Evolutionary conservation across 1,140 invertebrate species (phyloP).

Genomic region (Magallana gigas): DNA sequence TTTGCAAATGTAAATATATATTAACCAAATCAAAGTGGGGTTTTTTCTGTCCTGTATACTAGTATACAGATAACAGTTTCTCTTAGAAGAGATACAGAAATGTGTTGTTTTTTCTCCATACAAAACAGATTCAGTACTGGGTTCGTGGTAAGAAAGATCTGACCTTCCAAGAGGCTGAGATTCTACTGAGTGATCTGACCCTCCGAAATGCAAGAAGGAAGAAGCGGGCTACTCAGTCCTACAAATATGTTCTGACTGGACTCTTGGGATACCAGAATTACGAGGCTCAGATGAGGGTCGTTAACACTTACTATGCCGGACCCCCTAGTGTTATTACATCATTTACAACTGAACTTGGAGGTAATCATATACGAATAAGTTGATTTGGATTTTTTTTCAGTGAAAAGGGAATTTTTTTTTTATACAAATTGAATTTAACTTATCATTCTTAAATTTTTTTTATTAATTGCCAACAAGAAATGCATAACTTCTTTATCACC

Average conservation of each 20-base stretch:
- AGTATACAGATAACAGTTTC: too few species aligned
- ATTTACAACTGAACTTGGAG: constrained; percentile 63
- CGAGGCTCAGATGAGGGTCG: constrained; percentile 65
- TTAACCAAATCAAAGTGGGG: too few species aligned
- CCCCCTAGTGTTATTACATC: constrained; percentile 60
- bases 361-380: constrained; percentile 44
- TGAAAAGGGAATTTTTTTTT: too few species aligned
- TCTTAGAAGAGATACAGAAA: too few species aligned
- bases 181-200: constrained; percentile 44
- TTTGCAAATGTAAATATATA: too few species aligned
- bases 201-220: constrained; percentile 42
- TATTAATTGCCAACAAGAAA: too few species aligned
- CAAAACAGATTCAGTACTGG: constrained; percentile 67
- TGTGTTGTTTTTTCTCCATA: too few species aligned
- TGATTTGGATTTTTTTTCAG: too few species aligned
- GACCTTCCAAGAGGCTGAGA: constrained; percentile 64
- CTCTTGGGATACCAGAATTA: constrained; percentile 64
- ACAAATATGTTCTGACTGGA: constrained; percentile 55
- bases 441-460: too few species aligned
- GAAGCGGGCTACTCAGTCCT: constrained; percentile 46
- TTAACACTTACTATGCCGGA: constrained; percentile 70
- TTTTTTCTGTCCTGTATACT: too few species aligned
- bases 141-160: constrained; percentile 46
- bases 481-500: too few species aligned
- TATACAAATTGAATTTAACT: too few species aligned